Evolutionary conservation across 2,797 vertebrate genomes (phyloP).

Genomic region (Lithobates pipiens): DNA sequence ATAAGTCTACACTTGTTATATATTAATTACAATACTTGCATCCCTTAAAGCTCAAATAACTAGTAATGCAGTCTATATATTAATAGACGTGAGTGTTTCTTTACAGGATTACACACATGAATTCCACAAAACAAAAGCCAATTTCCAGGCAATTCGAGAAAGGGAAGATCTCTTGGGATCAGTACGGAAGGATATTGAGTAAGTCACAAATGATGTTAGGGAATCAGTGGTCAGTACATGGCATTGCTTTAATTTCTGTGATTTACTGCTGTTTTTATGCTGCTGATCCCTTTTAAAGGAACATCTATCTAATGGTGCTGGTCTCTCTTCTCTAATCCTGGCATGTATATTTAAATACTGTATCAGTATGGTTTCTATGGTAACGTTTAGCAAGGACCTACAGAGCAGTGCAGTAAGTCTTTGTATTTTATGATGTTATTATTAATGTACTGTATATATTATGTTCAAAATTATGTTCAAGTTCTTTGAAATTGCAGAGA

Average conservation of each 20-base stretch:
- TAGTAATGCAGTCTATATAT: conserved; percentile 24
- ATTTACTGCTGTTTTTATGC: conserved; percentile 8
- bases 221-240: conserved; percentile 6
- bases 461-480: not conserved
- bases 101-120: conserved; percentile 96
- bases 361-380: not conserved
- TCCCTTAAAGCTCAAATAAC: not conserved
- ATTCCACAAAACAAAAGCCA: conserved; percentile 99
- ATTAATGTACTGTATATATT: not conserved
- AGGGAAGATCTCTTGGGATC: conserved; percentile 95
- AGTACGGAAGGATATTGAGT: conserved; percentile 97
- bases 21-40: conserved; percentile 13
- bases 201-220: conserved; percentile 73
- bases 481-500: not conserved
- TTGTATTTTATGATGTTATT: not conserved
- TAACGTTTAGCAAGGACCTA: not conserved
- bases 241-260: conserved; percentile 16
- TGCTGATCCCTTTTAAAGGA: not conserved
- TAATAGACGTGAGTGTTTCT: conserved; percentile 47
- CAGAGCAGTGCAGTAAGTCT: not conserved
- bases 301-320: not conserved
- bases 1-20: not conserved
- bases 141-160: conserved; percentile 93
- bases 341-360: conserved; percentile 9
- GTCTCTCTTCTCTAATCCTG: not conserved